These are phyloP conservation scores for Hyaena hyaena DNA, from an alignment of 2,113 vertebrate species.

Conservation along the genomic window DNA sequence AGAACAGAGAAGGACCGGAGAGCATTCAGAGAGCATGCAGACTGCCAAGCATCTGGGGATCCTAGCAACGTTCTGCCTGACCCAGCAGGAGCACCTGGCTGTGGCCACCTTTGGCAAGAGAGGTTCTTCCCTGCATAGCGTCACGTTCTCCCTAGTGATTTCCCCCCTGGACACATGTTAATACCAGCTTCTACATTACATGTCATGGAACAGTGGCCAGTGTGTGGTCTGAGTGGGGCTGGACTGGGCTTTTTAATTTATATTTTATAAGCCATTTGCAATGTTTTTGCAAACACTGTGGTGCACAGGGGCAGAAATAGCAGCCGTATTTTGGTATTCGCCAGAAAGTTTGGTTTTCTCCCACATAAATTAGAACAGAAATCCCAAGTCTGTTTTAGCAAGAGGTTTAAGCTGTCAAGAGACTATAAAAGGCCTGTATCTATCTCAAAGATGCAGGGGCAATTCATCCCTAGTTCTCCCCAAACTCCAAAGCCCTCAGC, in stretches of 20 bases:
- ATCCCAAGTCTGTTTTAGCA: background rate
- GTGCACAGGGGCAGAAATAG: background rate
- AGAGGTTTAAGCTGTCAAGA: background rate
- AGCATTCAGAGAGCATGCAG: background rate
- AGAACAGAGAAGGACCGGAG: background rate
- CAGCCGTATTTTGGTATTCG: background rate
- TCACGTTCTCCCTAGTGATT: background rate
- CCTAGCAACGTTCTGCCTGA: background rate
- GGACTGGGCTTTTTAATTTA: background rate
- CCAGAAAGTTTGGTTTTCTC: conserved; percentile 33
- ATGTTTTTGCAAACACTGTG: conserved; percentile 10
- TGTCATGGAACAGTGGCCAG: background rate
- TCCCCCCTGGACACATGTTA: background rate
- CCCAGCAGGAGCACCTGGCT: background rate
- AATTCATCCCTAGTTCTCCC: background rate
- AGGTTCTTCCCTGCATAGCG: background rate
- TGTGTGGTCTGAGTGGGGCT: background rate
- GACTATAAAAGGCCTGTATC: background rate
- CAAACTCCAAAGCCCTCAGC: background rate
- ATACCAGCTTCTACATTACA: background rate
- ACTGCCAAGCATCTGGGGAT: background rate
- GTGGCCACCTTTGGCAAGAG: background rate
- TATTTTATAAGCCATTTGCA: background rate
- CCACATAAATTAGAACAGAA: conserved; percentile 11
- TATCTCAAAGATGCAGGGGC: background rate